phyloP scores from a whole-genome alignment of 2,113 vertebrate genomes.

The Gnathonemus echidnorhynchus region DNA sequence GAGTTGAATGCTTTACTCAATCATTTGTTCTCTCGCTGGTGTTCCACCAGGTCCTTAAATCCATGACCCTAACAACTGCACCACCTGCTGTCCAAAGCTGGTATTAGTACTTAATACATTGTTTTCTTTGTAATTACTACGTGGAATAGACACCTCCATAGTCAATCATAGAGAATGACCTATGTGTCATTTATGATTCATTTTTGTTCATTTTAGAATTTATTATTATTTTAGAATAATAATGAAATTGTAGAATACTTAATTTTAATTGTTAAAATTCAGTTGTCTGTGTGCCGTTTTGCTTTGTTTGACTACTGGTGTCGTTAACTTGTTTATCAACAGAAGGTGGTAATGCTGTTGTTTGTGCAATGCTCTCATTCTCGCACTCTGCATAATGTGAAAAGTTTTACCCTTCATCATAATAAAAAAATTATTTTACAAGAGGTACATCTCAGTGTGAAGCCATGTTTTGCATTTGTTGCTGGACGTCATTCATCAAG shows the following conservation, averaged over 20 bases:
- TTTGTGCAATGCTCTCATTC: not conserved
- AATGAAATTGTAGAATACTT: not conserved
- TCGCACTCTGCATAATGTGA: not conserved
- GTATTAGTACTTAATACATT: not conserved
- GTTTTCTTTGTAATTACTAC: not conserved
- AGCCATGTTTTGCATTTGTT: not conserved
- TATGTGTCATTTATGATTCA: not conserved
- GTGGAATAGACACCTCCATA: not conserved
- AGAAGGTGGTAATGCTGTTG: not conserved
- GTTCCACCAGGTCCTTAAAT: not conserved
- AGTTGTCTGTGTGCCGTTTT: not conserved
- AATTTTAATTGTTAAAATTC: not conserved
- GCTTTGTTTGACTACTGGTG: not conserved
- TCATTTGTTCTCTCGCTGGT: not conserved
- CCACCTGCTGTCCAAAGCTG: not conserved
- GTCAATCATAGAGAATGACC: not conserved
- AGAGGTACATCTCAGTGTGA: not conserved
- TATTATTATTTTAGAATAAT: no score
- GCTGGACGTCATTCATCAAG: conserved; percentile 22
- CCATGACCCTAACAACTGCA: not conserved
- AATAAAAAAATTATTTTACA: not conserved
- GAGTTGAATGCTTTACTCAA: not conserved
- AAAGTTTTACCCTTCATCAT: not conserved
- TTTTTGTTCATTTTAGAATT: not conserved
- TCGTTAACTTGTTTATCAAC: not conserved